These are phyloP conservation scores for Tragelaphus imberbis DNA, from an alignment of 2,113 vertebrate species.

Conservation along the genomic window DNA sequence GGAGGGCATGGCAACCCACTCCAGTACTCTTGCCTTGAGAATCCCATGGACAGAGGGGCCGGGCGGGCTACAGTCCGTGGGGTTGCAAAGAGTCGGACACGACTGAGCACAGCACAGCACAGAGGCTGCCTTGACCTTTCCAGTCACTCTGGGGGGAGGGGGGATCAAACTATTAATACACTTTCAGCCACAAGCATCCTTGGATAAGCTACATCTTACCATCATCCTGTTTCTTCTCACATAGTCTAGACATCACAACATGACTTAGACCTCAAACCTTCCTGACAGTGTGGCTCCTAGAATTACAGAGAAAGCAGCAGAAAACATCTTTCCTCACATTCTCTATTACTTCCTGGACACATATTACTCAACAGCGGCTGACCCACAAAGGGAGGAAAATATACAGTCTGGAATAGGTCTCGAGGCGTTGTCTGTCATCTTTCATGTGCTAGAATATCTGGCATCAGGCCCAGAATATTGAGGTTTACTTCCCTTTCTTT, in stretches of 20 bases:
- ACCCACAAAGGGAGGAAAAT: conserved; percentile 11
- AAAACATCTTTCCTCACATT: neutral
- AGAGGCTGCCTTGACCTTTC: neutral
- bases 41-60: neutral
- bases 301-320: neutral
- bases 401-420: neutral
- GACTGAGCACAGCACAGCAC: neutral
- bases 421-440: neutral
- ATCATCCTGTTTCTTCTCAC: neutral
- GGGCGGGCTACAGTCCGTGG: neutral
- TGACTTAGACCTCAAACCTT: neutral
- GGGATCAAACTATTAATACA: neutral
- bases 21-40: neutral
- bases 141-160: neutral
- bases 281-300: neutral
- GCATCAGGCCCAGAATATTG: neutral
- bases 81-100: neutral
- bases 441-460: neutral
- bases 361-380: neutral
- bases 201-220: neutral
- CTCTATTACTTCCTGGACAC: neutral
- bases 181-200: neutral
- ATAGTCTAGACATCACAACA: neutral
- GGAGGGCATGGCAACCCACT: neutral
- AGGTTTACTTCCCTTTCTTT: conserved; percentile 8